Evolutionary conservation across 2,888 invertebrate genomes (phyloP), one percentile per base, ranked within the genome.

Genomic region (Netelia melanura): DNA sequence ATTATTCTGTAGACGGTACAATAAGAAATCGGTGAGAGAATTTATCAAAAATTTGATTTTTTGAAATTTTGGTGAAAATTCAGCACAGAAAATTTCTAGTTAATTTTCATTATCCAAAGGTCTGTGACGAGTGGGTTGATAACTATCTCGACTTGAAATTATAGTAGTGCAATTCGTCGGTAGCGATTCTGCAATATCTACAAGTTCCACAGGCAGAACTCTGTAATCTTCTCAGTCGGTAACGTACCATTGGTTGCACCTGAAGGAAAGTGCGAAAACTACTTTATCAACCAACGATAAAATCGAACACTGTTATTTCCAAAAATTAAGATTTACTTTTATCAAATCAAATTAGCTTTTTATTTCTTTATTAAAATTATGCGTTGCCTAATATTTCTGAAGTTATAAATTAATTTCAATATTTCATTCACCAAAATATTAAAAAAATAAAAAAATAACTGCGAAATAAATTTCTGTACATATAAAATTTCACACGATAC

Each of bases 241-340:
- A 54, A 58, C 3, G 5, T 21, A 58, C 21, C 21, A 17, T 3
- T 25, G n/a, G n/a, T 30, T 62, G 6, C 14, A 1, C 48, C 14
- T 3, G 14, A 48, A 14, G 48, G 48, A 48, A 14, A 48, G 0
- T 1, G 30, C 9, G 1, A 8, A 44, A 14, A 5, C 52, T 75
- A 8, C 10, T 11, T 85, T 82, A 65, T 75, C 71, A n/a, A 21
- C 48, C 5, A 61, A 10, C 38, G 67, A 44, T 5, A 56, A 72
- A 5, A 64, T 17, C n/a, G 1, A 6, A 38, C 25, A 52, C 75
- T 58, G 30, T 10, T n/a, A 23, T 8, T 10, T 11, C 48, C 6
- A 14, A 2, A 52, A 68, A 43, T 14, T 21, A 23, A 61, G 44
- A 71, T 17, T n/a, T 68, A 68, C 21, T 43, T 48, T 74, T 23